Percentiles rank a stretch among this genome's conserved stretches.
phyloP scores from a whole-genome alignment of 2,797 vertebrate species.

The Hipposideros larvatus region DNA sequence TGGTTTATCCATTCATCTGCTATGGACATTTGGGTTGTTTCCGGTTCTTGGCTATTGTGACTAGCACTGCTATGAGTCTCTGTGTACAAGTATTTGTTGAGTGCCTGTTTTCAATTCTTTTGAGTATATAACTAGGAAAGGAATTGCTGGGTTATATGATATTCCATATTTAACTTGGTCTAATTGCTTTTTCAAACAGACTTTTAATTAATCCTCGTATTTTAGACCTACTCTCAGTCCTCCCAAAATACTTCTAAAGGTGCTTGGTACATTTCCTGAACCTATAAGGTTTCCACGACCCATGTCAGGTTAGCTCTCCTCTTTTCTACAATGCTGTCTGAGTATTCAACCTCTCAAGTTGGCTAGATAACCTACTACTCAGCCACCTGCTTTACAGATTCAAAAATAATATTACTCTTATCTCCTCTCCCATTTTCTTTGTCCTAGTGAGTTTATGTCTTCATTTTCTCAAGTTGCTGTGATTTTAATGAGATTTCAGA shows the following conservation, averaged over 20 bases:
- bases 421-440: neutral
- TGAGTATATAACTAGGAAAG: neutral
- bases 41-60: neutral
- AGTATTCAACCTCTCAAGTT: neutral
- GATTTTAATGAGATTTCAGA: constrained; percentile 39
- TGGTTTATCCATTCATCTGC: neutral
- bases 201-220: constrained; percentile 4
- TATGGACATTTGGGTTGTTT: neutral
- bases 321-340: neutral
- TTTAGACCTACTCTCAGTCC: neutral
- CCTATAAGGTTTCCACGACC: neutral
- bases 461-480: neutral
- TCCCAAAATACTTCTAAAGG: constrained; percentile 15
- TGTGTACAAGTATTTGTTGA: neutral
- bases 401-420: neutral
- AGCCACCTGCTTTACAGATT: neutral
- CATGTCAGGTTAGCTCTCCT: neutral
- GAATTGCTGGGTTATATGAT: neutral
- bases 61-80: neutral
- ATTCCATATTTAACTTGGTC: constrained; percentile 7
- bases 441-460: neutral
- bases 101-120: constrained; percentile 3
- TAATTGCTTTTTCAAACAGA: constrained; percentile 35
- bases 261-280: constrained; percentile 1
- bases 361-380: neutral